phyloP scores from a whole-genome alignment of 2,888 invertebrate species.

The Tachina grossa region DNA sequence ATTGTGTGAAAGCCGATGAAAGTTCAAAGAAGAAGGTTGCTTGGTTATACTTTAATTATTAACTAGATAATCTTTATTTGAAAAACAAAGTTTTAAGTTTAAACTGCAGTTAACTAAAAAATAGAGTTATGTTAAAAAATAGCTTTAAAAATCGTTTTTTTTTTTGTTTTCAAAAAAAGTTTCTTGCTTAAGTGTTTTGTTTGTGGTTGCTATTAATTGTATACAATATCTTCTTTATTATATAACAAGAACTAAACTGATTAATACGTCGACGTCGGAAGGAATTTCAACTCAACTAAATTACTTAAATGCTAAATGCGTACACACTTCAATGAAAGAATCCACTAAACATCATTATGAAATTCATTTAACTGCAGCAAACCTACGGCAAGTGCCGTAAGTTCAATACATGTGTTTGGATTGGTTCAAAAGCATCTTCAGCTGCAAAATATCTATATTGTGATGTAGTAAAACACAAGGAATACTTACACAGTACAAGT shows the following conservation, averaged over 20 bases:
- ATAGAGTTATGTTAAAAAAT: too few relatives aligned
- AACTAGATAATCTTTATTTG: too few relatives aligned
- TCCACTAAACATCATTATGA: constrained; percentile 50
- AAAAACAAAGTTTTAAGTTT: too few relatives aligned
- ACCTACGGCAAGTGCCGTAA: constrained; percentile 34
- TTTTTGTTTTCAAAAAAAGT: too few relatives aligned
- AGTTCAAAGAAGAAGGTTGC: too few relatives aligned
- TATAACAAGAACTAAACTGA: background rate
- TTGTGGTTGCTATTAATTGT: background rate
- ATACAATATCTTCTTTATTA: too few relatives aligned
- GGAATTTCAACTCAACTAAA: constrained; percentile 18
- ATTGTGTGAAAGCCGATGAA: too few relatives aligned
- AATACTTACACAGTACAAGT: constrained; percentile 51
- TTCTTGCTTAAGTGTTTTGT: background rate
- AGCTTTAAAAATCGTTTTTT: too few relatives aligned
- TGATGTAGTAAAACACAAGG: constrained; percentile 55
- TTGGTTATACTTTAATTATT: too few relatives aligned
- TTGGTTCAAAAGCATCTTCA: constrained; percentile 45
- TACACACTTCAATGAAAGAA: constrained; percentile 21
- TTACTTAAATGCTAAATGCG: constrained; percentile 42
- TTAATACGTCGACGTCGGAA: constrained; percentile 20
- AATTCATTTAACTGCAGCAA: constrained; percentile 21
- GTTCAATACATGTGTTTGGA: constrained; percentile 35
- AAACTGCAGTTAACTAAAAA: too few relatives aligned
- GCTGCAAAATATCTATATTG: constrained; percentile 61